Percentiles rank a stretch among this genome's conserved stretches.
phyloP scores from a whole-genome alignment of 1,140 invertebrate genomes.

The Patella vulgata region DNA sequence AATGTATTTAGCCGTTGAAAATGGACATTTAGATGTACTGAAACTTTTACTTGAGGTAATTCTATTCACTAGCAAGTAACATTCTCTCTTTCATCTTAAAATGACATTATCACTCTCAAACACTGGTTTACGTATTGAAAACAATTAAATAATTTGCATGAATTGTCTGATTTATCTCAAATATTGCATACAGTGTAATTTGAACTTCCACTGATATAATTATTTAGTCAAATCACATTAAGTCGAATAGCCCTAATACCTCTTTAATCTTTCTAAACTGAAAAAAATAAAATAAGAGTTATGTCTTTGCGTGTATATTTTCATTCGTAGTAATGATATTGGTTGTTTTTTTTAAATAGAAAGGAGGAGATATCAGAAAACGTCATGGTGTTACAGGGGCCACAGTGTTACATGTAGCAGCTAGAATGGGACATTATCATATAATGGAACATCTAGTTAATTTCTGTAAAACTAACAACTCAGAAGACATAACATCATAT shows the following conservation, averaged over 20 bases:
- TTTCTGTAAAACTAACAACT: slow-evolving; percentile 28
- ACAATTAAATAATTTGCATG: no score
- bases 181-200: no score
- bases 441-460: slow-evolving; percentile 47
- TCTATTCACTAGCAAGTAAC: no score
- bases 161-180: no score
- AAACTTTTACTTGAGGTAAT: slow-evolving; percentile 54
- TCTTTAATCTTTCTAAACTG: no score
- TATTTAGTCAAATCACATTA: no score
- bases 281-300: no score
- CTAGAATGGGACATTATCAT: slow-evolving; percentile 44
- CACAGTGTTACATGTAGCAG: slow-evolving; percentile 52
- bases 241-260: no score
- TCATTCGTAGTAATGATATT: background rate
- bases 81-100: background rate
- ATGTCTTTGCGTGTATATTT: no score
- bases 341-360: slow-evolving; percentile 33
- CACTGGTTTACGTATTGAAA: no score
- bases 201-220: no score
- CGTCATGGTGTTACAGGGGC: slow-evolving; percentile 44
- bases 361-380: slow-evolving; percentile 51
- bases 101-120: no score
- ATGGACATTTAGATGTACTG: slow-evolving; percentile 55
- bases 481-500: background rate
- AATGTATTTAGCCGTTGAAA: slow-evolving; percentile 54